Percentiles rank a stretch among this genome's conserved stretches.
These are phyloP conservation scores for Phalloptychus januarius DNA, from an alignment of 2,797 vertebrate genomes.

Conservation along the genomic window DNA sequence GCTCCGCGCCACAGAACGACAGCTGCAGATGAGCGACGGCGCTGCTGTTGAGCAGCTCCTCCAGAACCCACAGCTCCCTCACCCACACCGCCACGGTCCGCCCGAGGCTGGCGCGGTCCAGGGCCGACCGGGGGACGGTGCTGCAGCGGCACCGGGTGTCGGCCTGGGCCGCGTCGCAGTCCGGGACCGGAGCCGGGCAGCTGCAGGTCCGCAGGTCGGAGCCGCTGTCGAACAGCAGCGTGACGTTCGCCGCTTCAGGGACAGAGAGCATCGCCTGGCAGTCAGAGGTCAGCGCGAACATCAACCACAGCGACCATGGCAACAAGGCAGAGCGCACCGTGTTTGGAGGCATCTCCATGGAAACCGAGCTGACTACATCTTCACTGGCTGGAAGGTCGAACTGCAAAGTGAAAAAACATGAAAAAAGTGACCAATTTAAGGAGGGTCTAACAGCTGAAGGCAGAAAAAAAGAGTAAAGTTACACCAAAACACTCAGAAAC, in stretches of 20 bases:
- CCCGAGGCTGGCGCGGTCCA: constrained; percentile 50
- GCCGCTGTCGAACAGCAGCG: constrained; percentile 66
- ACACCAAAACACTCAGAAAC: too few species aligned
- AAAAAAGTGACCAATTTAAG: not conserved
- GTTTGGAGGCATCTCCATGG: constrained; percentile 64
- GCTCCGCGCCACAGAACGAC: constrained; percentile 62
- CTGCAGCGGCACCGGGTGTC: constrained; percentile 71
- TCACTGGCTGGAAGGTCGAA: constrained; percentile 36
- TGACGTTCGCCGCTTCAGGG: constrained; percentile 43
- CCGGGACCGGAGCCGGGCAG: constrained; percentile 47
- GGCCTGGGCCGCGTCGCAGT: constrained; percentile 68
- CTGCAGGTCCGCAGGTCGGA: constrained; percentile 73
- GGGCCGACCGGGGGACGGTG: constrained; percentile 46
- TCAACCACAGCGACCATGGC: constrained; percentile 55
- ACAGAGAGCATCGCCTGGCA: constrained; percentile 12
- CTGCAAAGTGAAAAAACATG: constrained; percentile 23
- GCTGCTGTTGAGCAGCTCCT: constrained; percentile 70
- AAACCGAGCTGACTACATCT: constrained; percentile 60
- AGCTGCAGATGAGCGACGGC: constrained; percentile 60
- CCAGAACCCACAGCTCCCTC: constrained; percentile 66
- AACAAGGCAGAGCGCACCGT: constrained; percentile 42
- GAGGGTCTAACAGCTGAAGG: too few species aligned
- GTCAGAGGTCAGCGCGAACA: constrained; percentile 39
- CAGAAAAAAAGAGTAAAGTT: too few species aligned
- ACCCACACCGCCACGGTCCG: constrained; percentile 65